Conservation (phyloP, 2,113 vertebrate genomes). For the Ptilorrhoa leucosticta region DNA sequence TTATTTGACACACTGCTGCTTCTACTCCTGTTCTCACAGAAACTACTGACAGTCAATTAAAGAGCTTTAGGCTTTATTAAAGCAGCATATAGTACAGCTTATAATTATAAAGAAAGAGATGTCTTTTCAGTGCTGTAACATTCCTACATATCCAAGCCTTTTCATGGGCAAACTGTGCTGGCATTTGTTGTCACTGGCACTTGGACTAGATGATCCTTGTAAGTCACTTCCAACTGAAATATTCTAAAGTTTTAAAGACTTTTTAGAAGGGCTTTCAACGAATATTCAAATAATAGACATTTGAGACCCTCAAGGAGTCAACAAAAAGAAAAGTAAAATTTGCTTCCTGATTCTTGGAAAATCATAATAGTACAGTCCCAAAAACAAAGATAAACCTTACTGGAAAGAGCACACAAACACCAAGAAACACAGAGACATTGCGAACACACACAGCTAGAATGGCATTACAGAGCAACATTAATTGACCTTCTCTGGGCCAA, state of each 20-base stretch:
- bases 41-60: not conserved
- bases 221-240: not conserved
- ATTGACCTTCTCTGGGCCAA: constrained; percentile 86
- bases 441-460: not conserved
- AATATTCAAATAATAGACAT: not conserved
- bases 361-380: not conserved
- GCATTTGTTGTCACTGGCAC: not conserved
- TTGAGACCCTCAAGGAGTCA: not conserved
- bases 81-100: not conserved
- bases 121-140: not conserved
- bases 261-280: not conserved
- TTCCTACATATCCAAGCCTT: not conserved
- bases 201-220: not conserved
- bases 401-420: not conserved
- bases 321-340: not conserved
- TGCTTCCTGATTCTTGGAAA: not conserved
- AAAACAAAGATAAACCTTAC: not conserved
- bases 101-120: not conserved
- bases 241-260: not conserved
- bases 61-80: not conserved
- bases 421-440: not conserved
- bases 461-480: not conserved
- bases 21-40: not conserved
- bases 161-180: not conserved
- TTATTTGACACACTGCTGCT: not conserved